Conservation (phyloP, 2,797 vertebrate species). For the Enteromius viviparus region DNA sequence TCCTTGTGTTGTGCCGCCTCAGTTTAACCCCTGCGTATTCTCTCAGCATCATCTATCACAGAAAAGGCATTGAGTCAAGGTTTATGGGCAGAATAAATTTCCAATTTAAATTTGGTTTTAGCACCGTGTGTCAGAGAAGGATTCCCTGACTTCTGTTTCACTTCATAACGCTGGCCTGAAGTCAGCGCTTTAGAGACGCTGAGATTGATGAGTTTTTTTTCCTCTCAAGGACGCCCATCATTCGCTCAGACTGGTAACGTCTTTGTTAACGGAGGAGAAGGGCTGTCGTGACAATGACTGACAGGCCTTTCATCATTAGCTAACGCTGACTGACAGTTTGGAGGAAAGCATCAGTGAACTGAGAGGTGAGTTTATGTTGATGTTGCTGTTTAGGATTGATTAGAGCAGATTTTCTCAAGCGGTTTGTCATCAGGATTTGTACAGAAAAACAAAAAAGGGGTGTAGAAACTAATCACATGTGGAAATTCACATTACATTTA, state of each 20-base stretch:
- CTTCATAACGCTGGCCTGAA: slow-evolving; percentile 41
- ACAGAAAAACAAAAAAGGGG: neutral
- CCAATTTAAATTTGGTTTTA: slow-evolving; percentile 70
- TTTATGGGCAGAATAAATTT: slow-evolving; percentile 79
- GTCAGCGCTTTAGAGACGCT: slow-evolving; percentile 40
- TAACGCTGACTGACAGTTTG: slow-evolving; percentile 42
- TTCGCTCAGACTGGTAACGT: slow-evolving; percentile 55
- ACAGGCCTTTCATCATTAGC: slow-evolving; percentile 54
- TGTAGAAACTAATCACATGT: neutral
- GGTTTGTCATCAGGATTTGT: neutral
- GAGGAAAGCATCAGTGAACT: slow-evolving; percentile 5
- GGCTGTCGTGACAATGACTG: slow-evolving; percentile 44
- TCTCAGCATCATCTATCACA: slow-evolving; percentile 40
- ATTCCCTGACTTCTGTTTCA: slow-evolving; percentile 56
- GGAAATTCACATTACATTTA: neutral
- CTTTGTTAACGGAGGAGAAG: slow-evolving; percentile 58
- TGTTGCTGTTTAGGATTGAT: neutral
- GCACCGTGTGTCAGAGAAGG: slow-evolving; percentile 51
- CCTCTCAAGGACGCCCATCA: slow-evolving; percentile 51
- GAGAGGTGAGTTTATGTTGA: slow-evolving; percentile 17
- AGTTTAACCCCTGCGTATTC: slow-evolving; percentile 60
- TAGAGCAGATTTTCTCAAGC: neutral
- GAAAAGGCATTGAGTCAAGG: slow-evolving; percentile 63
- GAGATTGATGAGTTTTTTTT: slow-evolving; percentile 56
- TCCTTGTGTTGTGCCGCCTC: slow-evolving; percentile 64